Evolutionary conservation across 2,888 invertebrate genomes (phyloP).

Genomic region (Phytoseiulus persimilis): DNA sequence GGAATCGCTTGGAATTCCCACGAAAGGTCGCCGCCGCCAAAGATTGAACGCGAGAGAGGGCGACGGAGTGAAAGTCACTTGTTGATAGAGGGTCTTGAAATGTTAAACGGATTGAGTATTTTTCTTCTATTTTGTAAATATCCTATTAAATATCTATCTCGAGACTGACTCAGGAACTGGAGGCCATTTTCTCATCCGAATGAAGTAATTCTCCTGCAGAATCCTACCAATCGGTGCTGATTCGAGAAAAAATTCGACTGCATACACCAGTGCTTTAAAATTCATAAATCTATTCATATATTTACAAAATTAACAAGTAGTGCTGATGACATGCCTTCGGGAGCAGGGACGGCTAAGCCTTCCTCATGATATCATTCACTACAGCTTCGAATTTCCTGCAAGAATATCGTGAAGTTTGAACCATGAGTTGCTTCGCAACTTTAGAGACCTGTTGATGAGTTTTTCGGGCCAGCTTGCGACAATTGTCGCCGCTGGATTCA

Average conservation of each 20-base stretch:
- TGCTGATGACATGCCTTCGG: neutral
- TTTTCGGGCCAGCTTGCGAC: too few species aligned
- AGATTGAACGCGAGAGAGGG: too few species aligned
- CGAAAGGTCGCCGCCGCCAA: too few species aligned
- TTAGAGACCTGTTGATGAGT: too few species aligned
- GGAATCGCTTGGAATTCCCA: too few species aligned
- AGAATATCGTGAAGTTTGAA: constrained; percentile 42
- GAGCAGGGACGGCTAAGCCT: neutral
- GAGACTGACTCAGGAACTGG: neutral
- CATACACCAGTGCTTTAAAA: too few species aligned
- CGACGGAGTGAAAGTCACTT: neutral
- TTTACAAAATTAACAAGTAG: neutral
- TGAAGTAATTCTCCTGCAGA: too few species aligned
- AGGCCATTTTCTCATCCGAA: neutral
- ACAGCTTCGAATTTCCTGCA: constrained; percentile 49
- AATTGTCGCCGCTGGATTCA: too few species aligned
- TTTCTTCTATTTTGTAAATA: neutral
- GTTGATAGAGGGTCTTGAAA: neutral
- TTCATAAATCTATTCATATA: neutral
- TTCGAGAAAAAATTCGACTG: too few species aligned
- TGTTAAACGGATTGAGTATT: neutral
- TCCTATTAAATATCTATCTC: neutral
- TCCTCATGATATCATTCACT: constrained; percentile 48
- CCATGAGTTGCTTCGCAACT: too few species aligned
- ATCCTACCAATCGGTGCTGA: too few species aligned